phyloP scores from a whole-genome alignment of 2,113 vertebrate genomes.

The Orcinus orca region DNA sequence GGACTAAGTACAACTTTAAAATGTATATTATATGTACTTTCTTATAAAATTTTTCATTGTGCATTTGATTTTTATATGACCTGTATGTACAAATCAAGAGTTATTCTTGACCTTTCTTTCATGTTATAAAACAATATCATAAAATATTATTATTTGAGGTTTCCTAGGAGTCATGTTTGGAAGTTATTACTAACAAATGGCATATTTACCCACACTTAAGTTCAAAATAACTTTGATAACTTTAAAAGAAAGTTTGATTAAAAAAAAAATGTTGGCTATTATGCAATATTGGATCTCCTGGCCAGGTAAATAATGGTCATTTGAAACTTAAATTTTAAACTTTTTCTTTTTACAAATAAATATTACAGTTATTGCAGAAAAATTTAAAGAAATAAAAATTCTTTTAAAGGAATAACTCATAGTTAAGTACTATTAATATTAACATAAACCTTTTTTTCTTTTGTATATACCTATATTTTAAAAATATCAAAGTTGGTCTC shows the following conservation, averaged over 20 bases:
- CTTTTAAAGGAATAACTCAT: not conserved
- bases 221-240: conserved; percentile 41
- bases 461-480: not conserved
- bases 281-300: not conserved
- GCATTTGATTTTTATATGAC: conserved; percentile 21
- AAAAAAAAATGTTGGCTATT: not conserved
- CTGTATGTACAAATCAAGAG: not conserved
- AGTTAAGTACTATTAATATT: conserved; percentile 15
- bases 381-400: not conserved
- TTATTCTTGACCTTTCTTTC: not conserved
- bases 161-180: not conserved
- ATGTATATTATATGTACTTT: not conserved
- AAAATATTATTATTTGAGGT: not conserved
- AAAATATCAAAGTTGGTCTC: conserved; percentile 11
- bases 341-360: conserved; percentile 42
- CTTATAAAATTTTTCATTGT: not conserved
- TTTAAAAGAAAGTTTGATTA: not conserved
- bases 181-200: conserved; percentile 27
- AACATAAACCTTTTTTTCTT: not conserved
- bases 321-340: conserved; percentile 42
- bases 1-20: not conserved
- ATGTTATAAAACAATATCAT: not conserved
- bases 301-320: not conserved
- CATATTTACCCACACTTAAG: not conserved
- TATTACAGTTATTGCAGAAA: conserved; percentile 1